Conservation (phyloP, 2,113 vertebrate genomes). For the Neodontobutis hainanensis region DNA sequence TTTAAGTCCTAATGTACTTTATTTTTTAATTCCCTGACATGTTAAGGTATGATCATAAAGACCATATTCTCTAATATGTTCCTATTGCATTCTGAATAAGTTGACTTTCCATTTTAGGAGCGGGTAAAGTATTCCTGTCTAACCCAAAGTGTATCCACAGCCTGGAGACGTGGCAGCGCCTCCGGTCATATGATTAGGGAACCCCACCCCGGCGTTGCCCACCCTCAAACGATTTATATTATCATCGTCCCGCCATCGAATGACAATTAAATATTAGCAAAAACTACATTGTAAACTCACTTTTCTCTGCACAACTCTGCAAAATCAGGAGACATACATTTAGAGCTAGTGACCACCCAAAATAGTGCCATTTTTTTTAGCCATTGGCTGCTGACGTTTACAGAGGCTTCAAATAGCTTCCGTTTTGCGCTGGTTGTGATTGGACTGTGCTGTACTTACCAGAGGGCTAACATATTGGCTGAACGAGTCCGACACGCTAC, state of each 20-base stretch:
- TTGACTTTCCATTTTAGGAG: constrained; percentile 23
- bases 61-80: background rate
- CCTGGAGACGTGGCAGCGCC: constrained; percentile 76
- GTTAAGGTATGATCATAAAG: background rate
- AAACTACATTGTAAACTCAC: constrained; percentile 2
- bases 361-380: constrained; percentile 75
- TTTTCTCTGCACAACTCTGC: constrained; percentile 8
- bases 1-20: too few relatives aligned
- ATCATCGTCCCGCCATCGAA: constrained; percentile 13
- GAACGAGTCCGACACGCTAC: constrained; percentile 63
- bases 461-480: constrained; percentile 56
- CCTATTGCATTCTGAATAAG: background rate
- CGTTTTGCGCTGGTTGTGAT: constrained; percentile 72
- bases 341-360: constrained; percentile 55
- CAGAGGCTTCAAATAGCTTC: constrained; percentile 76
- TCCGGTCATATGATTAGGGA: constrained; percentile 70
- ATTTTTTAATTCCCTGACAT: background rate
- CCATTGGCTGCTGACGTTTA: constrained; percentile 75
- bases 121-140: constrained; percentile 29
- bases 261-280: background rate
- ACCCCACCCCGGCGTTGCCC: constrained; percentile 64
- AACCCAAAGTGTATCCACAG: constrained; percentile 43
- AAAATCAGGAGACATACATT: constrained; percentile 18
- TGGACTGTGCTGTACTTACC: constrained; percentile 62
- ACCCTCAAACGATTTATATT: constrained; percentile 9